A percentile compares a stretch with the other conserved stretches of the same genome.
These are phyloP conservation scores for Sitta carolinensis DNA, from an alignment of 2,797 vertebrate species.

Conservation along the genomic window DNA sequence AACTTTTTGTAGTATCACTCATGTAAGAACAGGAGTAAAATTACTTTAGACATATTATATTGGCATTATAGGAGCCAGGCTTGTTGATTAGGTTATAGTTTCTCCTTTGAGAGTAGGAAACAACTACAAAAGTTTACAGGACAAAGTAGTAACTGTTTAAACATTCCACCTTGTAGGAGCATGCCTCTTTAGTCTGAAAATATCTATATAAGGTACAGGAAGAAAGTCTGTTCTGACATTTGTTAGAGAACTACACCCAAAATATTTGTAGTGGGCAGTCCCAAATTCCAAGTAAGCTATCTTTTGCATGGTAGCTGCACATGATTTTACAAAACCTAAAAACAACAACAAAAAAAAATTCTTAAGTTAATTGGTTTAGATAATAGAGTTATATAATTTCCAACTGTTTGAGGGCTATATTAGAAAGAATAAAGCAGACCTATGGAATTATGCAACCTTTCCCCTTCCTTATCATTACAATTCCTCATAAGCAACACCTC, in stretches of 20 bases:
- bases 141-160: not conserved
- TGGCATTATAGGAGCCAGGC: not conserved
- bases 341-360: not conserved
- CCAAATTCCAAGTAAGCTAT: not conserved
- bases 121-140: not conserved
- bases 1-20: not conserved
- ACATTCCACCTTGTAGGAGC: not conserved
- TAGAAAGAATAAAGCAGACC: not conserved
- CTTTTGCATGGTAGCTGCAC: not conserved
- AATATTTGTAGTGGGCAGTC: not conserved
- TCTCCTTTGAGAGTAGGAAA: not conserved
- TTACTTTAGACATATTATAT: too few species aligned
- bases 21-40: not conserved
- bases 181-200: not conserved
- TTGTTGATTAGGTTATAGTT: not conserved
- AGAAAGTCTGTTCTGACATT: not conserved
- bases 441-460: not conserved
- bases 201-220: not conserved
- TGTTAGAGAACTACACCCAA: not conserved
- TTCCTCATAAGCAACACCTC: not conserved
- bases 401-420: not conserved
- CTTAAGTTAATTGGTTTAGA: not conserved
- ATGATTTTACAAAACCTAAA: not conserved
- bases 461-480: not conserved
- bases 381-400: not conserved